Evolutionary conservation across 2,888 invertebrate species (phyloP).

Genomic region (Ypsolopha scabrella): DNA sequence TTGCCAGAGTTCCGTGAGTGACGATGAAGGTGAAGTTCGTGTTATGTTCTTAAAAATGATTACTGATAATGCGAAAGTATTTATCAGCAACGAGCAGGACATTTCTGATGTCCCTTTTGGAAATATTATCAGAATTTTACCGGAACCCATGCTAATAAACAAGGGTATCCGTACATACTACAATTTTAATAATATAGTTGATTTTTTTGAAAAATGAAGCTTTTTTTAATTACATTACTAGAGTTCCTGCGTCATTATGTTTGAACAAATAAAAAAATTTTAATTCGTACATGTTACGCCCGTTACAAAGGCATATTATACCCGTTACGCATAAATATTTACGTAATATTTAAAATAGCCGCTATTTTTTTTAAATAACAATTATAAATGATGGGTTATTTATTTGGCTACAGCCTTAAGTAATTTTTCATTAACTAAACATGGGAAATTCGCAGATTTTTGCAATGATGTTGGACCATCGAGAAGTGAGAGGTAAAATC

Average conservation of each 20-base stretch:
- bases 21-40: background rate
- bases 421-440: background rate
- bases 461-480: background rate
- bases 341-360: background rate
- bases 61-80: background rate
- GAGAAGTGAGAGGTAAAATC: conserved; percentile 1
- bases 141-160: background rate
- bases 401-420: background rate
- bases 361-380: background rate
- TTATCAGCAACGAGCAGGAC: background rate
- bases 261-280: background rate
- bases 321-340: background rate
- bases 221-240: background rate
- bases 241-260: background rate
- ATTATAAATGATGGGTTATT: background rate
- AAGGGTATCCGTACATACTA: background rate
- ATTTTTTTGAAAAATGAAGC: background rate
- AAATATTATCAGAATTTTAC: conserved; percentile 1
- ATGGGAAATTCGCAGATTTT: conserved; percentile 1
- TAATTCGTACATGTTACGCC: background rate
- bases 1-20: background rate
- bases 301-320: too few relatives aligned
- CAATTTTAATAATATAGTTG: background rate
- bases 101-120: conserved; percentile 1
- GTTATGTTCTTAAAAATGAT: background rate